Conservation (phyloP, 2,888 invertebrate species). For the Dugesia japonica region DNA sequence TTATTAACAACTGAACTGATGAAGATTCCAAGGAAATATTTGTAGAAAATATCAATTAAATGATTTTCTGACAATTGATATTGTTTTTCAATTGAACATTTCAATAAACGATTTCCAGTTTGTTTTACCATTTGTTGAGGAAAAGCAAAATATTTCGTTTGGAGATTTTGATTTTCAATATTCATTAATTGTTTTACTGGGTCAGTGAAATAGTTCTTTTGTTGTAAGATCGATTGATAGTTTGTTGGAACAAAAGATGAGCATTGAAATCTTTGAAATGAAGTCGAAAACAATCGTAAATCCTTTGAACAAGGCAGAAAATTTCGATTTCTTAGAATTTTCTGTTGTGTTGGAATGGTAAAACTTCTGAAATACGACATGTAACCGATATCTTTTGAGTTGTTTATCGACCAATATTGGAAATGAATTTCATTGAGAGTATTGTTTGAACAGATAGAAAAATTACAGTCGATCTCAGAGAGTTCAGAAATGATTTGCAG, state of each 20-base stretch:
- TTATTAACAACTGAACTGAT: too few species aligned
- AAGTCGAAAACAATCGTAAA: not conserved
- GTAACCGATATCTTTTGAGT: not conserved
- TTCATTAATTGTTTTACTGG: not conserved
- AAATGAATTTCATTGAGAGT: too few species aligned
- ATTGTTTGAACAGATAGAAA: not conserved
- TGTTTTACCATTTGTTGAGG: not conserved
- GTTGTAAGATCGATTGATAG: too few species aligned
- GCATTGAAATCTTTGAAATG: not conserved
- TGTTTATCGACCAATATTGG: not conserved
- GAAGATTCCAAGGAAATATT: too few species aligned
- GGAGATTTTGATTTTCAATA: not conserved
- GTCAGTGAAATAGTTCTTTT: not conserved
- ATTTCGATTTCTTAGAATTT: not conserved
- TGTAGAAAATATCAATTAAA: too few species aligned
- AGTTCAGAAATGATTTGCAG: not conserved
- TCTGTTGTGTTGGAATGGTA: not conserved
- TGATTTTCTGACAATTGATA: too few species aligned
- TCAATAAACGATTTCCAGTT: too few species aligned
- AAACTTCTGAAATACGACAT: not conserved
- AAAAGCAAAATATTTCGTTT: not conserved
- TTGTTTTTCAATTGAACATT: too few species aligned
- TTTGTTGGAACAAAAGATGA: not conserved
- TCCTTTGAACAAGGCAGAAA: not conserved
- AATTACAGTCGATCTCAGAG: not conserved